Percentiles rank a stretch among this genome's conserved stretches.
Conservation (phyloP, 2,888 invertebrate genomes). For the Latrodectus elegans region DNA sequence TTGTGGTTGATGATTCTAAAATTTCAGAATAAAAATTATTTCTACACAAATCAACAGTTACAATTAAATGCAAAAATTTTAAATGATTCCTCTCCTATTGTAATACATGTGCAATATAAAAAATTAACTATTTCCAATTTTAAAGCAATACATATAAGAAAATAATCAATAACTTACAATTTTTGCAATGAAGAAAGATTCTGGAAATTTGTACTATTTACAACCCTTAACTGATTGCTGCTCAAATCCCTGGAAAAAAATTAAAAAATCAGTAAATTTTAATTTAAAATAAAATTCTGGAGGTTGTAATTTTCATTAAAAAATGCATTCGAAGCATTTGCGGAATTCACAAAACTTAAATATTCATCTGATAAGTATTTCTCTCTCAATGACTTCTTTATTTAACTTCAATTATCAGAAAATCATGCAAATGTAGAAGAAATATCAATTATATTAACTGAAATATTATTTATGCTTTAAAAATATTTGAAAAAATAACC, state of each 20-base stretch:
- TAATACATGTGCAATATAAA: not conserved
- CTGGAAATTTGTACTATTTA: conserved; percentile 76
- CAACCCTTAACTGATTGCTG: conserved; percentile 78
- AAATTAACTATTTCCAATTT: conserved; percentile 70
- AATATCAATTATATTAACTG: too few species aligned
- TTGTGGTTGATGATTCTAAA: conserved; percentile 79
- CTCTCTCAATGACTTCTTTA: too few species aligned
- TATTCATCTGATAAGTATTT: too few species aligned
- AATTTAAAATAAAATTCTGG: not conserved
- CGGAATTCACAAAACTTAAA: too few species aligned
- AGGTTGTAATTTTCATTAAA: too few species aligned
- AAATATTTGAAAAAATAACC: too few species aligned
- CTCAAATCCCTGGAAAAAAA: conserved; percentile 78
- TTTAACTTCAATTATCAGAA: too few species aligned
- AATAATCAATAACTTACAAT: conserved; percentile 77
- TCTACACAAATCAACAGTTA: not conserved
- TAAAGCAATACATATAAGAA: conserved; percentile 70
- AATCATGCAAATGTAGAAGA: too few species aligned
- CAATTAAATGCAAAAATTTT: too few species aligned
- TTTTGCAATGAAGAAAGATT: conserved; percentile 77
- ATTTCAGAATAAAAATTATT: conserved; percentile 52
- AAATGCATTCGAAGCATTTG: too few species aligned
- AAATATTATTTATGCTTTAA: too few species aligned
- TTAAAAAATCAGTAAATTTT: not conserved
- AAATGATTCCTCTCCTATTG: not conserved